Conservation (phyloP, 92 coral and sea anemone genomes). For the Porites divaricata region DNA sequence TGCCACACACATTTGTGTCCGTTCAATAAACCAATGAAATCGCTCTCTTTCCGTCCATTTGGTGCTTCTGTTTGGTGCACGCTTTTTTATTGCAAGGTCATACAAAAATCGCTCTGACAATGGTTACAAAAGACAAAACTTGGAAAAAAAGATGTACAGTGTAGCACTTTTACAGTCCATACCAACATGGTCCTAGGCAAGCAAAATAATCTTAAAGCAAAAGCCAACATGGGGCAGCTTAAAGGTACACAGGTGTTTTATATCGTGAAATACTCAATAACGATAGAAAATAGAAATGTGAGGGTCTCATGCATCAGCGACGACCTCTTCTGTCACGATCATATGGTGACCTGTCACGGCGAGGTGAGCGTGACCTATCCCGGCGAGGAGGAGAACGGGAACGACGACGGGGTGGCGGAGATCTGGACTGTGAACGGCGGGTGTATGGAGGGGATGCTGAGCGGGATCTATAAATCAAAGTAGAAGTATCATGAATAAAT, state of each 20-base stretch:
- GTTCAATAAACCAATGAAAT: too few species aligned
- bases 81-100: too few species aligned
- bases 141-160: too few species aligned
- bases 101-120: too few species aligned
- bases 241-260: not conserved
- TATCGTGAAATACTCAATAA: not conserved
- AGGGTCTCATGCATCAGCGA: slow-evolving; percentile 12
- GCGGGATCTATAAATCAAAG: slow-evolving; percentile 59
- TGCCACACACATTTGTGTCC: too few species aligned
- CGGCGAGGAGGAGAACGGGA: slow-evolving; percentile 91
- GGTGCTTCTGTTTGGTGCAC: too few species aligned
- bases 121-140: too few species aligned
- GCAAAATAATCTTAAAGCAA: not conserved
- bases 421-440: slow-evolving; percentile 89
- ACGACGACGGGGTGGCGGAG: slow-evolving; percentile 79
- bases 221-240: not conserved
- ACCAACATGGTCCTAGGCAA: too few species aligned
- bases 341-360: slow-evolving; percentile 66
- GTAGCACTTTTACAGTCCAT: too few species aligned
- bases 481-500: not conserved
- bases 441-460: slow-evolving; percentile 85
- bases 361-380: slow-evolving; percentile 83
- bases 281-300: not conserved
- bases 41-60: too few species aligned
- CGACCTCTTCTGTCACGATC: slow-evolving; percentile 52